Evolutionary conservation across 1,140 invertebrate genomes (phyloP), one percentile per base, ranked within the genome.

Genomic region (Drosophila lacertosa): DNA sequence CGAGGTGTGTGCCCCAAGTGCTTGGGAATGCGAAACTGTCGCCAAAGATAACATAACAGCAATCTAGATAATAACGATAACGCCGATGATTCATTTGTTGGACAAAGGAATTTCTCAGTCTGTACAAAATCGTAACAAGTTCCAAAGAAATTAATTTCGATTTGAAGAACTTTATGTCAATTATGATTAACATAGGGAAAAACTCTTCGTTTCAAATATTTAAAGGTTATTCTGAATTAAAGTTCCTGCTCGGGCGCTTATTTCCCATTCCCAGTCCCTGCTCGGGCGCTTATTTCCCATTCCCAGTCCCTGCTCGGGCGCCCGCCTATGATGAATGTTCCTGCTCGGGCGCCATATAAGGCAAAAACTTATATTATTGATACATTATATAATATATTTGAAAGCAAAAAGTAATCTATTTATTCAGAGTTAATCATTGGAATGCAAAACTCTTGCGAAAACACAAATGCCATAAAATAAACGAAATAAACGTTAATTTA

Each of bases 21-120:
- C 39, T 11, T 33, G 33, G 73, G 80, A 81, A 84, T 84, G 82
- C 77, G 37, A 47, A 53, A 54, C 33, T 86, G 47, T 77, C 81
- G 73, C 73, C 60, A 65, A 51, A 69, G 64, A 42, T 67, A 40
- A 37, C 22, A 29, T 29, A 18, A 18, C 18, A 18, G 26, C 47
- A 44, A 54, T 50, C 16, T 29, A n/a, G 9, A 18, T 24, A 40
- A 26, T 20, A 15, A 44, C 44, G 26, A n/a, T 35, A 16, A 47
- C 24, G 16, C 35, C n/a, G 29, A 47, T 59, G 45, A 67, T 51
- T 50, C 54, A 59, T 55, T 44, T 42, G 40, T 26, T 58, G 18
- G 20, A 33, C 40, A 20, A 20, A 20, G 40, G 40, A 42, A 42
- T 42, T 16, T 29, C 9, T 29, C 26, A 29, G 26, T 29, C 32